Base-by-base conservation (phyloP, 1,140 invertebrate genomes). In the Pinna nobilis region DNA sequence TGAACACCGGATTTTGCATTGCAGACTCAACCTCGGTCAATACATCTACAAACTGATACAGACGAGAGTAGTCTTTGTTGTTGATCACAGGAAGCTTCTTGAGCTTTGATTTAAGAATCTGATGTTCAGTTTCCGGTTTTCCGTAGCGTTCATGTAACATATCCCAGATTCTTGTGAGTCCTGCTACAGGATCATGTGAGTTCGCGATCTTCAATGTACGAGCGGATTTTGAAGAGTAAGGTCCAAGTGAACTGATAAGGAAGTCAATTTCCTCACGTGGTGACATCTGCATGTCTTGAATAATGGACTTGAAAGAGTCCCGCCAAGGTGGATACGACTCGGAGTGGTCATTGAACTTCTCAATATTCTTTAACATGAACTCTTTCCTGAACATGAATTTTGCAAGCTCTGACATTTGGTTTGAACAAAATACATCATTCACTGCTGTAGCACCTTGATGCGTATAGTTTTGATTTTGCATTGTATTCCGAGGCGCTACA, bases 71-170 rank as follows among this genome's bases (percentile, higher is more conserved):
- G 39, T 74, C 76, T 64, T 70, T 74, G 23, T 64, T 69, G 1
- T 50, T 55, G 2, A 77, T n/a, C 49, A 44, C 64, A 5, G 70
- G 76, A 41, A 77, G 74, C 13, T 51, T 51, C 0, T 41, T 20
- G 28, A 77, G 51, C 49, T 66, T 77, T 25, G 33, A n/a, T 35
- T 59, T 67, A 11, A 74, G n/a, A n/a, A n/a, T n/a, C n/a, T n/a
- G n/a, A n/a, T n/a, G n/a, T n/a, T n/a, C n/a, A n/a, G n/a, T 37
- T 67, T 82, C 75, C 15, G 75, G 72, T 9, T 28, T 28, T 28
- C 77, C 78, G 60, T 69, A 80, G 13, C 77, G 28, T 33, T 82
- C 77, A 18, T 82, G 66, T 13, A 81, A 41, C 23, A 70, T 41
- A 2, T 72, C 51, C 74, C 72, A 78, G 7, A 80, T 65, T 20